Evolutionary conservation across 1,140 invertebrate species (phyloP), one percentile per base, ranked within the genome.

Genomic region (Drosophila yakuba): DNA sequence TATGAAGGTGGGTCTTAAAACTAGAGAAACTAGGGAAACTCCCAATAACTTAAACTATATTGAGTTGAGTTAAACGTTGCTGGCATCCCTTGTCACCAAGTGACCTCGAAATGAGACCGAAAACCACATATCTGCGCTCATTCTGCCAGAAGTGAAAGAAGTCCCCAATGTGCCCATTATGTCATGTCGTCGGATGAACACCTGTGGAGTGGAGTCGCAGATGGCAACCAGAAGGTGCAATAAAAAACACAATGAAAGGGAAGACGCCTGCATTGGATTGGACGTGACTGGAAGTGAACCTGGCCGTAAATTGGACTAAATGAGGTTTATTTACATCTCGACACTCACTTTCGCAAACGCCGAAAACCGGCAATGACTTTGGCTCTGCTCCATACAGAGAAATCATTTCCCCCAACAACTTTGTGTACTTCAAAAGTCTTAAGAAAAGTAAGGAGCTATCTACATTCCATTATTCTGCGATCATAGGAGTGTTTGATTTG

Each of bases 281-380:
- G 20, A 20, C 55, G n/a, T n/a, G 25, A 43, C 17, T 52, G 50
- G 32, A 52, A 52, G 35, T 36, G 11, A 52, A 52, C 11, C 72
- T 80, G 76, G 48, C 51, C 51, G 58, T 84, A 80, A 85, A 85
- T 80, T 80, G 81, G 60, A 62, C 72, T 75, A 88, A 85, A 88
- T 85, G 78, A 66, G 59, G 62, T 88, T 86, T 86, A 88, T 86
- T 88, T 79, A 82, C 73, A 68, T 58, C 68, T 57, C 47, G 50
- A 47, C 68, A 63, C 38, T 48, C 39, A 80, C 79, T 89, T 88
- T 89, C 76, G 75, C 76, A 69, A 69, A 77, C 48, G 36, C 35
- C 45, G 63, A 59, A 57, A 56, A 74, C 51, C 59, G 59, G 58
- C 68, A 55, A 55, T 72, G 45, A 35, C 62, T 67, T 67, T 58